Evolutionary conservation across 1,140 invertebrate species (phyloP).

Genomic region (Nasonia longicornis): DNA sequence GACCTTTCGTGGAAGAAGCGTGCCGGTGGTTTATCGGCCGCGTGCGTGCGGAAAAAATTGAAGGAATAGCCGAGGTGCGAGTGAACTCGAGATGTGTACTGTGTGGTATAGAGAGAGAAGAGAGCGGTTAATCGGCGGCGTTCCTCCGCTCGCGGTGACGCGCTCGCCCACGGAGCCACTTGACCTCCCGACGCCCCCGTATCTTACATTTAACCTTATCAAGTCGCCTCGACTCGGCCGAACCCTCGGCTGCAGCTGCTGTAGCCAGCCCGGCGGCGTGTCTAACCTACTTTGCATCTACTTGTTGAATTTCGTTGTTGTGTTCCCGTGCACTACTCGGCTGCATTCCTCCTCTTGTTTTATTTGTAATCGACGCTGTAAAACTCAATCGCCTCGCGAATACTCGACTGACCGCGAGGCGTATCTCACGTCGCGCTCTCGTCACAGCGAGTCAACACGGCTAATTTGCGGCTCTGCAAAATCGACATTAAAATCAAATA

Average conservation of each 20-base stretch:
- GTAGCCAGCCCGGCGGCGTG: not conserved
- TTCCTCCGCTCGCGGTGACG: constrained; percentile 55
- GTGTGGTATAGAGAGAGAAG: not conserved
- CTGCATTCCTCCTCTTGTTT: no score
- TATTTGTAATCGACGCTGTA: no score
- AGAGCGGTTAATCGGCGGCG: constrained; percentile 59
- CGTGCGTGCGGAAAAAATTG: no score
- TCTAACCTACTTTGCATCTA: constrained; percentile 29
- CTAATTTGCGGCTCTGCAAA: no score
- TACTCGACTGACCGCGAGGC: no score
- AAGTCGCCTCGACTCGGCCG: constrained; percentile 64
- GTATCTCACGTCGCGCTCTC: no score
- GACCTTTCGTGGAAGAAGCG: not conserved
- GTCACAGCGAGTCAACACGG: no score
- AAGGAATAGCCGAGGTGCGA: not conserved
- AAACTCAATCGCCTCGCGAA: no score
- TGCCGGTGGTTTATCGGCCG: not conserved
- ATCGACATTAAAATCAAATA: constrained; percentile 6
- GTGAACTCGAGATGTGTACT: not conserved
- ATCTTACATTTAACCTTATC: constrained; percentile 68
- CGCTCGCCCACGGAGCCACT: constrained; percentile 65
- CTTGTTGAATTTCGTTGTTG: not conserved
- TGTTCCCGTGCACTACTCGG: not conserved
- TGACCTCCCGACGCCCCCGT: constrained; percentile 68
- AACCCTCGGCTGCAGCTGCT: constrained; percentile 51